phyloP scores from a whole-genome alignment of 2,888 invertebrate genomes.

The Pantelozetes paolii region DNA sequence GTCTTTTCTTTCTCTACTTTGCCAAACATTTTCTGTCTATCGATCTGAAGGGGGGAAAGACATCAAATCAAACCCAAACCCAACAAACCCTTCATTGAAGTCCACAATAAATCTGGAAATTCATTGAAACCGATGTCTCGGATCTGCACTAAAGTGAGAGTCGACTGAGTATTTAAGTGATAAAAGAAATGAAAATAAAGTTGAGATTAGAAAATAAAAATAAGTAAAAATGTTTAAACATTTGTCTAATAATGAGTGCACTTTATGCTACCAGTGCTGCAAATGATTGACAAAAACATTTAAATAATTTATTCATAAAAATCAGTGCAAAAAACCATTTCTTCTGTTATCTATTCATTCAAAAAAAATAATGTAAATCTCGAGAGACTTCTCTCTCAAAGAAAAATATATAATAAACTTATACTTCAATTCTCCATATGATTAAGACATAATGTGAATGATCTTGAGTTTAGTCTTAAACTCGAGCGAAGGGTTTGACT shows the following conservation, averaged over 20 bases:
- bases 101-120: not conserved
- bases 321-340: not conserved
- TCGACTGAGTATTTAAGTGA: not conserved
- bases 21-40: not conserved
- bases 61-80: too few relatives aligned
- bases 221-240: not conserved
- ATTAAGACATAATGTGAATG: not conserved
- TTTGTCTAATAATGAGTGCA: not conserved
- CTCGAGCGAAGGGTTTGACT: not conserved
- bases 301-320: conserved; percentile 13
- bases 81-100: not conserved
- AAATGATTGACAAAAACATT: not conserved
- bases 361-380: not conserved
- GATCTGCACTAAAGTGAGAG: not conserved
- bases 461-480: not conserved
- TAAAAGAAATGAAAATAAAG: not conserved
- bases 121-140: not conserved
- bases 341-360: not conserved
- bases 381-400: too few relatives aligned
- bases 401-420: not conserved
- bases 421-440: not conserved
- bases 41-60: too few relatives aligned
- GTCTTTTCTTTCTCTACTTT: not conserved
- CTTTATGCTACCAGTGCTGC: not conserved
- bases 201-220: not conserved